Base-by-base conservation (phyloP, 1,140 invertebrate species). In the Apis florea region DNA sequence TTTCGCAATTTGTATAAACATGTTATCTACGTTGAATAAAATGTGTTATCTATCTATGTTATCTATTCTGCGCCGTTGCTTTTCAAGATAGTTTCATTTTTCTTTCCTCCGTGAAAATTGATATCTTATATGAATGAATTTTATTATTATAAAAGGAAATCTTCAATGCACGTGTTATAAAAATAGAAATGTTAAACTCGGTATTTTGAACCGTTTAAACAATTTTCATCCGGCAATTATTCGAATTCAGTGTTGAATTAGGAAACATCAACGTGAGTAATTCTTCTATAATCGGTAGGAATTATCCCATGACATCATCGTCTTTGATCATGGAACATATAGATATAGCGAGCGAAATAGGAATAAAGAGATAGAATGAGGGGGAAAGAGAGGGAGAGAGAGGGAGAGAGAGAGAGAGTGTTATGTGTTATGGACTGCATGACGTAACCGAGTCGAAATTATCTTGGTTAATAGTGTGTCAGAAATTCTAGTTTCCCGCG, bases 241-340 rank as follows among this genome's bases (percentile, higher is more conserved):
- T 17, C 31, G 31, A 5, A 21, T n/a, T 26, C 19, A 15, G n/a
- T 4, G 31, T 24, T 11, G 67, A 81, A 63, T 72, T 81, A 63
- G 67, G 51, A 54, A 72, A 70, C 73, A 59, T 53, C 54, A 54
- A 56, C 53, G 72, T 64, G 53, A 31, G 51, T 49, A 26, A 26
- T 81, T 79, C 54, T 56, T 77, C 70, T 63, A 58, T 80, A 82
- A 87, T 87, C 85, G 49, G 72, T 59, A 59, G 76, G 63, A 87
- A 86, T 87, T 86, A 77, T 81, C 73, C 31, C 40, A 40, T 87
- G 85, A 86, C 85, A 83, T 87, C 85, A 87, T 83, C 76, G 56
- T 83, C 61, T 53, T 31, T 49, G 76, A 81, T 66, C 68, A 59
- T 17, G 76, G 19, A 61, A n/a, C 69, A 58, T 73, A 54, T 73